Base-by-base conservation (phyloP, 2,113 vertebrate genomes). In the Coptodon rendalli region DNA sequence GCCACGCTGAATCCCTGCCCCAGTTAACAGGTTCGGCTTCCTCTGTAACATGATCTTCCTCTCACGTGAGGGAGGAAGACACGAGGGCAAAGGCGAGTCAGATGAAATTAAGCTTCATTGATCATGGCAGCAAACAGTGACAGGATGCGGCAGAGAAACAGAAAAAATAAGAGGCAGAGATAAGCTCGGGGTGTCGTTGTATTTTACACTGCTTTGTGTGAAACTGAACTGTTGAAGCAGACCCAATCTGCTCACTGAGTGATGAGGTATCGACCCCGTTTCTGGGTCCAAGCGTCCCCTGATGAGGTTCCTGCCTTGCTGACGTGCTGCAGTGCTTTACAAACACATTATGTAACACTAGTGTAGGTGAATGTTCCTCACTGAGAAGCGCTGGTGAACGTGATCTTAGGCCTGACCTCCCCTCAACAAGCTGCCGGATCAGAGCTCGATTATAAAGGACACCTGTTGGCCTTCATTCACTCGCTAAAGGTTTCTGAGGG, bases 81-180 rank as follows among this genome's bases (percentile, higher is more conserved):
- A 40, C 3, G 34, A 79, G 82, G 66, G 80, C 79, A 29, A 73
- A 86, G 27, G 27, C 22, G 76, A 66, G 24, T 84, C 80, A 63
- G 83, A 83, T 76, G n/a, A 87, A 92, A 90, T 92, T 45, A 87
- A 92, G 89, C 91, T 94, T 94, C 94, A 95, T 93, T 95, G 91
- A 91, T 95, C 92, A 89, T 79, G 53, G 89, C 88, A 90, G 91
- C 89, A 27, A 91, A 94, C 86, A 89, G 90, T 73, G 89, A 88
- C 87, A 87, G 81, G 88, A 91, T 56, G 78, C 88, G 85, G 87
- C 86, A 83, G 80, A 90, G 68, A 43, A 17, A 13, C 31, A 4
- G 36, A 19, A 31, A 45, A 5, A 66, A 19, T 22, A 8, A 11
- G 17, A 19, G 53, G 40, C 11, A 57, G 61, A 66, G 43, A 48